Conservation (phyloP, 2,888 invertebrate genomes). For the Dyspetes luteomarginatus region DNA sequence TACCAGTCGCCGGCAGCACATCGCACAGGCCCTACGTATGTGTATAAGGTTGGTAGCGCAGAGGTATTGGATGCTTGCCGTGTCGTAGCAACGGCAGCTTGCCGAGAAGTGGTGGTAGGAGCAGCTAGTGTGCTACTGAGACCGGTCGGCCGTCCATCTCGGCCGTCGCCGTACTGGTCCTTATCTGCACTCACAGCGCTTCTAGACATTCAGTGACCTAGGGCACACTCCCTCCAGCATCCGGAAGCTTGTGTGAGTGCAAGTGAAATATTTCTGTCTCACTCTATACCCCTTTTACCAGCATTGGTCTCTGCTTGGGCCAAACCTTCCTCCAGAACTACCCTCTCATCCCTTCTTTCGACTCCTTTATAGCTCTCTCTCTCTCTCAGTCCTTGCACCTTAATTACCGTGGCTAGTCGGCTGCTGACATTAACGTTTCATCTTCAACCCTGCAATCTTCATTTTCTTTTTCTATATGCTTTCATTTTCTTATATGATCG, state of each 20-base stretch:
- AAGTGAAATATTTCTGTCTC: conserved; percentile 56
- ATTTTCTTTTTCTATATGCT: conserved; percentile 41
- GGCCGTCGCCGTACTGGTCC: conserved; percentile 83
- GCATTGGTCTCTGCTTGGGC: conserved; percentile 47
- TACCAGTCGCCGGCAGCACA: conserved; percentile 47
- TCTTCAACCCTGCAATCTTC: conserved; percentile 46
- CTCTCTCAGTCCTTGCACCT: conserved; percentile 72
- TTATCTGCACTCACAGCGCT: conserved; percentile 83
- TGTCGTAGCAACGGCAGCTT: conserved; percentile 48
- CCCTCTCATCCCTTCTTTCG: conserved; percentile 56
- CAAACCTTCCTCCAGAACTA: conserved; percentile 58
- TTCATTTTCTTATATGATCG: conserved; percentile 16
- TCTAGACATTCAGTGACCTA: conserved; percentile 83
- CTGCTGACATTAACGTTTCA: conserved; percentile 63
- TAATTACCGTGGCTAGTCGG: conserved; percentile 75
- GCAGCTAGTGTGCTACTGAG: conserved; percentile 77
- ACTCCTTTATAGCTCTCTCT: conserved; percentile 58
- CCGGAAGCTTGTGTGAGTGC: conserved; percentile 47
- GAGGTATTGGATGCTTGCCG: conserved; percentile 59
- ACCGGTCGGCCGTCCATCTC: conserved; percentile 83
- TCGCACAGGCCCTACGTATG: conserved; percentile 51
- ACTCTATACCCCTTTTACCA: conserved; percentile 56
- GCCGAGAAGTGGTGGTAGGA: conserved; percentile 70
- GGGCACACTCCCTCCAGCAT: conserved; percentile 77
- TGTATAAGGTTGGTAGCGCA: conserved; percentile 46